phyloP scores from a whole-genome alignment of 1,140 invertebrate genomes.

The Cydia splendana region DNA sequence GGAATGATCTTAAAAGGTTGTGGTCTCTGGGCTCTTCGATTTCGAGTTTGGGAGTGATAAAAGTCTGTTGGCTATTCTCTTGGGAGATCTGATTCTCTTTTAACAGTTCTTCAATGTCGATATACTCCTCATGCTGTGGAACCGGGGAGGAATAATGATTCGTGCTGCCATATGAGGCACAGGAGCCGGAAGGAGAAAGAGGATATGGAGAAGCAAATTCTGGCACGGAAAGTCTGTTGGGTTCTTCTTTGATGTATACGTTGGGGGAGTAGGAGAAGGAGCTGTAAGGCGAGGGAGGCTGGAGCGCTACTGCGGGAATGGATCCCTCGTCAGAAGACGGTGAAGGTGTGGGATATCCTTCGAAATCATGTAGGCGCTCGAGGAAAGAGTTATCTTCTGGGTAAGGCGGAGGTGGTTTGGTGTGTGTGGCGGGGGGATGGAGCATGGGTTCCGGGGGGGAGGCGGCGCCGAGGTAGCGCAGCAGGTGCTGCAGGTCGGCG shows the following conservation, averaged over 20 bases:
- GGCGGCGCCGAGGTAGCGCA: slow-evolving; percentile 77
- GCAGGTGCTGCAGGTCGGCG: slow-evolving; percentile 80
- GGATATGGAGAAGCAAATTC: slow-evolving; percentile 82
- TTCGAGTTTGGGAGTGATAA: slow-evolving; percentile 74
- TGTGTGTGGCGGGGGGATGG: slow-evolving; percentile 70
- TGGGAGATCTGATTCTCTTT: slow-evolving; percentile 80
- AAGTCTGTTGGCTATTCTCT: slow-evolving; percentile 68
- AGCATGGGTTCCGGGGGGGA: slow-evolving; percentile 80
- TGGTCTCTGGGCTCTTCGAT: slow-evolving; percentile 83
- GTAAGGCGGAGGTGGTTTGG: slow-evolving; percentile 72
- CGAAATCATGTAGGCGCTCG: slow-evolving; percentile 72
- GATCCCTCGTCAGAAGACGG: slow-evolving; percentile 78
- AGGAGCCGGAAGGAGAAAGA: slow-evolving; percentile 82
- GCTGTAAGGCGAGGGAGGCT: slow-evolving; percentile 74
- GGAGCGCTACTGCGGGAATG: slow-evolving; percentile 74
- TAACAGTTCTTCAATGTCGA: slow-evolving; percentile 77
- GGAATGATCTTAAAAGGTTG: slow-evolving; percentile 88
- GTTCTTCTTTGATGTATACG: slow-evolving; percentile 76
- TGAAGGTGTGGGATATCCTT: slow-evolving; percentile 74
- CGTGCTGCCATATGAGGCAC: slow-evolving; percentile 73
- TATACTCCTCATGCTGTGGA: slow-evolving; percentile 79
- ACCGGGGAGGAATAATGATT: slow-evolving; percentile 80
- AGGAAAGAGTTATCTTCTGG: slow-evolving; percentile 71
- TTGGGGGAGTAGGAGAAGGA: slow-evolving; percentile 61
- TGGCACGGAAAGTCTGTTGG: slow-evolving; percentile 77